Base-by-base conservation (phyloP, 2,797 vertebrate species). In the Lacerta bilineata region DNA sequence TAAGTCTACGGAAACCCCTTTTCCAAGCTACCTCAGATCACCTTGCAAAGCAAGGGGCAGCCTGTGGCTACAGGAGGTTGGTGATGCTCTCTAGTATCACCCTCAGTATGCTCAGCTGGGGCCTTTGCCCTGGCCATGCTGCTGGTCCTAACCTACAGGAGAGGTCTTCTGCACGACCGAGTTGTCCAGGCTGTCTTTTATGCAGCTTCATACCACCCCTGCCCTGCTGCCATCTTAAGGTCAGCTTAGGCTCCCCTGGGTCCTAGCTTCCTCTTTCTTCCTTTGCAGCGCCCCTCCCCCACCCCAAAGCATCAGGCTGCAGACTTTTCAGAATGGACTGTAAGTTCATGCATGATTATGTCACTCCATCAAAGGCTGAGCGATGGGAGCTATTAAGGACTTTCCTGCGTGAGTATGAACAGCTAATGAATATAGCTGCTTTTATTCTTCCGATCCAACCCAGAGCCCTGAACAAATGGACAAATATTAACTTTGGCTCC, bases 401-500 rank as follows among this genome's bases (percentile, higher is more conserved):
- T 33, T 71, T 20, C 68, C 29, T 72, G 43, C 5, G 50, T n/a
- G 39, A 15, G 18, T 23, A 29, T 41, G 43, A n/a, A 77, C 66
- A 84, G 78, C 3, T 23, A 61, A 71, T 50, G 41, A 68, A 18
- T 9, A 43, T 13, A 10, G 0, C 36, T 78, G 43, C 33, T 69
- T 84, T 59, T 20, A n/a, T 84, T 20, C 36, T 71, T 59, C 66
- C 17, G 20, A 18, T 79, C 46, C 75, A 59, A 79, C 25, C 27
- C 43, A 33, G 33, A 43, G 41, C 27, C 13, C 68, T 79, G 50
- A 84, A 68, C 82, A 83, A 84, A 84, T 33, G 50, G 50, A 72
- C n/a, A 89, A 85, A 80, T 84, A 85, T 80, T 89, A 89, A 80
- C 77, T 89, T 85, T 80, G 68, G 39, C 77, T 89, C 39, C 7